Base-by-base conservation (phyloP, 1,140 invertebrate species). In the Hesperophylax magnus region DNA sequence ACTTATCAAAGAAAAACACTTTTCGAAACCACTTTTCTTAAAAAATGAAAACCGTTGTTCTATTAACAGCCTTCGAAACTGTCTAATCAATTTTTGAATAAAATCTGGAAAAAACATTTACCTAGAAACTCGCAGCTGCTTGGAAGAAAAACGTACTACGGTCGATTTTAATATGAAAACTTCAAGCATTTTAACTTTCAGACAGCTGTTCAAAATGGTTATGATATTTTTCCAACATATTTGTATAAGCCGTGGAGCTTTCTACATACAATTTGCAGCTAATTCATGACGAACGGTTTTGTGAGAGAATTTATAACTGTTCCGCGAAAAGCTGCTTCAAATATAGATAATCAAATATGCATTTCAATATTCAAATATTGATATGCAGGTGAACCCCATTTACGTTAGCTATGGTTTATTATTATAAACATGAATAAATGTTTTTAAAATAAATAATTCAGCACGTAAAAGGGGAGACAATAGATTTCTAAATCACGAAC, bases 121-220 rank as follows among this genome's bases (percentile, higher is more conserved):
- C 58, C 20, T 14, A 61, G 58, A 20, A 61, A 22, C 9, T 61
- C 17, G 18, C 58, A 14, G 18, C 17, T 11, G 8, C 58, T 61
- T 0, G 52, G 7, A 22, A 27, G 15, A 54, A 27, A 76, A 76
- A 65, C 20, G 31, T 78, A 47, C 24, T 78, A 78, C 61, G 18
- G 58, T n/a, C 60, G 47, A 39, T 78, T 78, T 78, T 78, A 78
- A 78, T 78, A 78, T 78, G 47, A 78, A 78, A 78, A 78, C 47
- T 78, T 78, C 20, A 71, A 71, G 39, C 77, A 78, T 69, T 67
- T 78, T 61, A 77, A 61, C 75, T 67, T 78, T 58, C 54, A 56
- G 63, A 69, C 61, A 69, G 61, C 77, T 78, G 77, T 65, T 65
- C 52, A 58, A 71, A 67, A 69, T 78, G 47, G 65, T 24, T 71